Evolutionary conservation across 2,113 vertebrate species (phyloP), one percentile per base, ranked within the genome.

Genomic region (Falco punctatus): DNA sequence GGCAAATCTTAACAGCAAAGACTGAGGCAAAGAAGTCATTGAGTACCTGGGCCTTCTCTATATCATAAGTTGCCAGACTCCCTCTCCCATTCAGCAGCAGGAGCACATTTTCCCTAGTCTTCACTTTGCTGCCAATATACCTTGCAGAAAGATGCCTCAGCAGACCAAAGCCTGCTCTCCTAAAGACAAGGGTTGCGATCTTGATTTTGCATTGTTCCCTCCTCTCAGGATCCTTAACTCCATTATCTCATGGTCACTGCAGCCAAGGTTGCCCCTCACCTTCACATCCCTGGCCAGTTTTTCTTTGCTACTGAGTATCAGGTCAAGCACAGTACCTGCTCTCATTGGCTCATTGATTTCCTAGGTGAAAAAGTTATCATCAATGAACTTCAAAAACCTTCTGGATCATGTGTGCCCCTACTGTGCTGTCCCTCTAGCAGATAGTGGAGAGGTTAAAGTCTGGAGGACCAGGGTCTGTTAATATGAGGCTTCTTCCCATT

Each of bases 11-110:
- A 73, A 52, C 20, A 66, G 35, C 10, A 79, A 79, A 24, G 14
- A 26, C 20, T 30, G 55, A 87, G 23, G 13, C 10, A 70, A 86
- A 40, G 11, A 35, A 65, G 15, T 32, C 2, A 11, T 1, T 59
- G 16, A 77, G 14, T 14, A 58, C 20, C 24, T 85, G 78, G 28
- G 2, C 27, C 18, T 93, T 77, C 58, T 74, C 69, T 64, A 1
- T 14, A 11, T 51, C 6, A 1, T 3, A 0, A n/a, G 7, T 64
- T 46, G 16, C 7, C 17, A 48, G 30, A 6, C 55, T 72, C 26
- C n/a, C 44, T 65, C 24, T 42, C 28, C 26, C 33, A 28, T 75
- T 69, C n/a, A 69, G 27, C 21, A 32, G 11, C 15, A 77, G 26
- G 24, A 48, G 13, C 13, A 42, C 35, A 14, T 73, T 77, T 91